Base-by-base conservation (phyloP, 1,140 invertebrate genomes). In the Diabrotica virgifera region DNA sequence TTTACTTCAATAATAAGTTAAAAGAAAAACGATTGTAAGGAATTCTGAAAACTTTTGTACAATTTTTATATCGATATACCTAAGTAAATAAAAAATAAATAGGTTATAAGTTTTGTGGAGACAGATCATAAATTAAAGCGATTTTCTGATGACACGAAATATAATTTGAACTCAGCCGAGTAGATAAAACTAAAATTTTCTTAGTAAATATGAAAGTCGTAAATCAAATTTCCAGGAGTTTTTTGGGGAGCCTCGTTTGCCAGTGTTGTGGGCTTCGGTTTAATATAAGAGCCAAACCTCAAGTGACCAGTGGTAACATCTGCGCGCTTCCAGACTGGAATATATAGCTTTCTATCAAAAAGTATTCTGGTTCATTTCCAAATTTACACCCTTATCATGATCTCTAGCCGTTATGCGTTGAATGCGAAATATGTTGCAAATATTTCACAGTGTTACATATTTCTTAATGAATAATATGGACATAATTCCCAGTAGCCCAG, bases 321-420 rank as follows among this genome's bases (percentile, higher is more conserved):
- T 70, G 69, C 56, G 11, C 5, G 11, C 36, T 62, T 62, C 69
- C 61, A 59, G 65, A 58, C 52, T 55, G 50, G 69, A 70, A 70
- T 70, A 70, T 70, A 70, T 70, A 58, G 53, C 63, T 65, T 63
- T 59, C 65, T 60, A 70, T 70, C 69, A 70, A 70, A 70, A 70
- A 70, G 59, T 63, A 70, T 70, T 70, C 69, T 65, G 63, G 69
- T 67, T 63, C 66, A 70, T 68, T 70, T 55, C 64, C 54, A 67
- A 70, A 70, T 70, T 70, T 70, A 65, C 66, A 70, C 62, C 62
- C 65, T 70, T 40, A 54, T 66, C 68, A 64, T 66, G 67, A 62
- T 65, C 64, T 55, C n/a, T 46, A 5, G 40, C n/a, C 40, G 40
- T 46, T 46, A 10, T n/a, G 40, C 8, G 8, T 10, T 46, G 40